Percentiles rank a stretch among this genome's conserved stretches.
Conservation (phyloP, 2,113 vertebrate species). For the Apodemus sylvaticus region DNA sequence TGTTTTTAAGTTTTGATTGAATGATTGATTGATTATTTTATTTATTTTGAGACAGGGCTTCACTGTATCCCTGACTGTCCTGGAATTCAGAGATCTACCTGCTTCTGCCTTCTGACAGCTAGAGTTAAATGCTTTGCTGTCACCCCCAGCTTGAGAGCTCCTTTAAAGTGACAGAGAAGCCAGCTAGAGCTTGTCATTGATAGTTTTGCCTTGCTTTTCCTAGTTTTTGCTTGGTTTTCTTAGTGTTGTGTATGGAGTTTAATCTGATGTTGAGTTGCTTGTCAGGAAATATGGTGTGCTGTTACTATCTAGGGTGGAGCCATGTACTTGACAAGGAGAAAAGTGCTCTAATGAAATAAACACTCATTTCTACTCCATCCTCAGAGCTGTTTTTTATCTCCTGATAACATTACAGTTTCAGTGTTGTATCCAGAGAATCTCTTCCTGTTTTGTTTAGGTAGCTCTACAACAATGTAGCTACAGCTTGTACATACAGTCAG, state of each 20-base stretch:
- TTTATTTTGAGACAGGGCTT: not conserved
- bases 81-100: not conserved
- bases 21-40: not conserved
- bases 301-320: not conserved
- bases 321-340: conserved; percentile 27
- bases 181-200: not conserved
- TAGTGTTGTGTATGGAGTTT: conserved; percentile 13
- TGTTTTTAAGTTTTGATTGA: not conserved
- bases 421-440: not conserved
- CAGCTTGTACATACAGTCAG: not conserved
- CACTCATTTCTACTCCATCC: not conserved
- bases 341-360: conserved; percentile 40
- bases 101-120: not conserved
- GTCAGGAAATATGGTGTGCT: not conserved
- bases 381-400: not conserved
- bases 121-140: not conserved
- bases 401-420: not conserved
- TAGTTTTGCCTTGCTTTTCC: conserved; percentile 14
- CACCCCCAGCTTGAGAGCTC: not conserved
- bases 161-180: not conserved
- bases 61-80: not conserved
- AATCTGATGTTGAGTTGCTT: conserved; percentile 25
- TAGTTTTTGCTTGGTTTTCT: conserved; percentile 39
- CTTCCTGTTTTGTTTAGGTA: not conserved
- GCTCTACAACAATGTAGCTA: not conserved